A percentile compares a stretch with the other conserved stretches of the same genome.
Evolutionary conservation across 2,113 vertebrate genomes (phyloP).

Genomic region (Perognathus longimembris): DNA sequence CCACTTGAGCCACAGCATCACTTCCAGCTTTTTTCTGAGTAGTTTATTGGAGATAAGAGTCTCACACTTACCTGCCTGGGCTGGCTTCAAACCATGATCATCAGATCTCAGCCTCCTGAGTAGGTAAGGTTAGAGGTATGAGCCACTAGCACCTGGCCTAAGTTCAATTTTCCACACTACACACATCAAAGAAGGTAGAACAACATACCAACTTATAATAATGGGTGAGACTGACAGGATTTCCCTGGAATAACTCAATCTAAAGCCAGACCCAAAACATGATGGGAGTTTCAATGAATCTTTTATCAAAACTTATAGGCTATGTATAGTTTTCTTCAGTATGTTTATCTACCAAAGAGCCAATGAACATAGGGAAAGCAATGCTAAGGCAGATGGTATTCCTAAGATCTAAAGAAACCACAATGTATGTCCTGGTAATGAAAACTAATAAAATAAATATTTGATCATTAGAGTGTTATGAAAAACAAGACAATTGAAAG

Average conservation of each 20-base stretch:
- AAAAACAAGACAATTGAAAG: not conserved
- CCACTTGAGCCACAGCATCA: too few species aligned
- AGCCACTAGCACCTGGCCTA: too few species aligned
- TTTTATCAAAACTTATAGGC: not conserved
- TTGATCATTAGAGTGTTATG: not conserved
- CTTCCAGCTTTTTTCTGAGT: too few species aligned
- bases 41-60: too few species aligned
- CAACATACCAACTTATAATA: not conserved
- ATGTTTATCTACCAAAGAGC: constrained; percentile 40
- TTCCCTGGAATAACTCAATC: not conserved
- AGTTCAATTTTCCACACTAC: too few species aligned
- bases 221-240: not conserved
- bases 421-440: not conserved
- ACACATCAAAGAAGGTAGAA: not conserved
- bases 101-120: not conserved
- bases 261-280: not conserved
- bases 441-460: constrained; percentile 46
- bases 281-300: not conserved
- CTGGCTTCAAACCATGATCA: not conserved
- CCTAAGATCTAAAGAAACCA: not conserved
- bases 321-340: not conserved
- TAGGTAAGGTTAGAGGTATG: not conserved
- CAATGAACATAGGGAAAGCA: not conserved
- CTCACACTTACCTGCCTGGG: too few species aligned
- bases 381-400: not conserved